Evolutionary conservation across 2,113 vertebrate genomes (phyloP).

Genomic region (Phalacrocorax aristotelis): DNA sequence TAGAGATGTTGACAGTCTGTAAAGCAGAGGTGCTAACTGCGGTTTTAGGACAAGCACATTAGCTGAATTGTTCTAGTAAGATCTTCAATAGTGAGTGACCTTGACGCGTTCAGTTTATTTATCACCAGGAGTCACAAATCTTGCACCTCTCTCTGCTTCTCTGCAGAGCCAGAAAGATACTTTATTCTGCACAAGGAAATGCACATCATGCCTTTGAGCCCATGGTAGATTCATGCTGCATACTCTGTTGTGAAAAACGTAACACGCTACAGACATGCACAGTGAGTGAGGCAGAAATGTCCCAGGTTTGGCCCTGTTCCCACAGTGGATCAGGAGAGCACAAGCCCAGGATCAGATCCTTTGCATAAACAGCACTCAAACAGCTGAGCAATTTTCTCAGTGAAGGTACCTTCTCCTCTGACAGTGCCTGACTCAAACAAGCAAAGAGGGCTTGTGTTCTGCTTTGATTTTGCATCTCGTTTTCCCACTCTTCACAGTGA

Average conservation of each 20-base stretch:
- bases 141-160: neutral
- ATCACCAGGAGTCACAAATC: neutral
- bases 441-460: neutral
- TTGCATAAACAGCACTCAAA: neutral
- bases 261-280: accelerated
- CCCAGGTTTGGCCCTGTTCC: neutral
- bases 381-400: neutral
- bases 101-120: neutral
- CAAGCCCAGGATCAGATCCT: neutral
- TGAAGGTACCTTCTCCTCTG: neutral
- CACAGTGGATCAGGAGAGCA: neutral
- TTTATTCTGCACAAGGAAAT: neutral
- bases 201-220: neutral
- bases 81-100: neutral
- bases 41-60: neutral
- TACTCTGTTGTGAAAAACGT: neutral
- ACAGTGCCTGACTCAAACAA: neutral
- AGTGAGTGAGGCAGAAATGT: neutral
- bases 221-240: neutral
- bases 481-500: conserved; percentile 40
- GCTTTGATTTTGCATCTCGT: conserved; percentile 45
- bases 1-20: neutral
- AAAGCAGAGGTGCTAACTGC: neutral
- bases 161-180: neutral
- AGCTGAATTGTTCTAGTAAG: neutral